Conservation (phyloP, 2,888 invertebrate genomes). For the Busseola fusca region DNA sequence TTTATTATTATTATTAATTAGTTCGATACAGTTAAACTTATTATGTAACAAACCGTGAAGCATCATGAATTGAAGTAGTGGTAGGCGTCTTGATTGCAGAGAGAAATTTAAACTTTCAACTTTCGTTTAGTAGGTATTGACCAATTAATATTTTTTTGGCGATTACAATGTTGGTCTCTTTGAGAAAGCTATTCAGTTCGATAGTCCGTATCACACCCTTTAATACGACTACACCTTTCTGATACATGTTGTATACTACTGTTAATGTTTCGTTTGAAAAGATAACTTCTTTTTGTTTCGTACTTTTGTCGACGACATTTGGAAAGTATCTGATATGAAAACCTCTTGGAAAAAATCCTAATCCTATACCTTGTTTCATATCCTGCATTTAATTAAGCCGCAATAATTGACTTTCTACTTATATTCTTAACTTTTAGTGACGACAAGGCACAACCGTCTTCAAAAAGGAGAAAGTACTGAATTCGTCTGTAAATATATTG, state of each 20-base stretch:
- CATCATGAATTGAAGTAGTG: too few species aligned
- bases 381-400: conserved; percentile 41
- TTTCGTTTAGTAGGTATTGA: too few species aligned
- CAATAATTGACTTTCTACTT: conserved; percentile 24
- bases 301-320: not conserved
- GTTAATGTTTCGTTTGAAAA: conserved; percentile 2
- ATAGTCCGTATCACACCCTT: not conserved
- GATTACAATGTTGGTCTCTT: too few species aligned
- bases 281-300: not conserved
- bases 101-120: too few species aligned
- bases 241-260: not conserved
- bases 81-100: too few species aligned
- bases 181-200: too few species aligned
- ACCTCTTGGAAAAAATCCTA: conserved; percentile 37
- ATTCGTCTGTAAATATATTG: conserved; percentile 23
- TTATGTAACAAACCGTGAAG: too few species aligned
- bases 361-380: conserved; percentile 39
- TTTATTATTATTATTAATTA: too few species aligned
- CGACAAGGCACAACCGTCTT: conserved; percentile 3
- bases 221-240: not conserved
- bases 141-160: not conserved
- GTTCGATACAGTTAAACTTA: too few species aligned
- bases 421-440: conserved; percentile 9
- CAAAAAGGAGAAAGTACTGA: conserved; percentile 20
- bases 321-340: conserved; percentile 20